These are phyloP conservation scores for Plagiodera versicolora DNA, from an alignment of 2,888 invertebrate species.

Conservation along the genomic window DNA sequence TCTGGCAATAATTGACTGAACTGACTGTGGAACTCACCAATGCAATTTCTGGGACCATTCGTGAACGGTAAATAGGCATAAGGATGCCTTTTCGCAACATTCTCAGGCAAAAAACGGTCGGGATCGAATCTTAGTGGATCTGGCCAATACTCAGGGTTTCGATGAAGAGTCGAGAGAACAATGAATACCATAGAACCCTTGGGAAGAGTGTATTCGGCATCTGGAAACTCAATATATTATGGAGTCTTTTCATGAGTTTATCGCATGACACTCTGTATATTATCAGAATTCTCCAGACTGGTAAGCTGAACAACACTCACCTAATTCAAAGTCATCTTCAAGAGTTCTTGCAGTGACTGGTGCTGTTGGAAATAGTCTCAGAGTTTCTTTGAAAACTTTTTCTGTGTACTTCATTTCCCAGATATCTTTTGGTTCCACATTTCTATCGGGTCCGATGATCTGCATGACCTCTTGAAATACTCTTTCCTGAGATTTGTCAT, in stretches of 20 bases:
- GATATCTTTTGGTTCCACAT: slow-evolving; percentile 26
- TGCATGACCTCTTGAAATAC: slow-evolving; percentile 33
- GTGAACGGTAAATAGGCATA: background rate
- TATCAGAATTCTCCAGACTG: no score
- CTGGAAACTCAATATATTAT: background rate
- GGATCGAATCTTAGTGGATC: slow-evolving; percentile 4
- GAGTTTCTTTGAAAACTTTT: slow-evolving; percentile 37
- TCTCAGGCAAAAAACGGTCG: background rate
- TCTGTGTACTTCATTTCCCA: slow-evolving; percentile 35
- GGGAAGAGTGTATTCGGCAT: background rate
- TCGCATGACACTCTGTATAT: no score
- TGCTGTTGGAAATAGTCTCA: slow-evolving; percentile 37
- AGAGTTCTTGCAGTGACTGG: slow-evolving; percentile 6
- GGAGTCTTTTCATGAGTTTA: no score
- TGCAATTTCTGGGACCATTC: background rate
- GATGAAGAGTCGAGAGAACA: background rate
- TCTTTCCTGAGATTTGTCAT: slow-evolving; percentile 34
- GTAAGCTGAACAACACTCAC: no score
- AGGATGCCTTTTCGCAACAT: background rate
- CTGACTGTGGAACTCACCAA: background rate
- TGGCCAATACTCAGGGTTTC: background rate
- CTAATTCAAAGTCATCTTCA: background rate
- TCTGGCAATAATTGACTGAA: no score
- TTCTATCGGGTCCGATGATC: slow-evolving; percentile 26
- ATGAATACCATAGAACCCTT: background rate